Conservation (phyloP, 2,888 invertebrate species). For the Lottia gigantea region DNA sequence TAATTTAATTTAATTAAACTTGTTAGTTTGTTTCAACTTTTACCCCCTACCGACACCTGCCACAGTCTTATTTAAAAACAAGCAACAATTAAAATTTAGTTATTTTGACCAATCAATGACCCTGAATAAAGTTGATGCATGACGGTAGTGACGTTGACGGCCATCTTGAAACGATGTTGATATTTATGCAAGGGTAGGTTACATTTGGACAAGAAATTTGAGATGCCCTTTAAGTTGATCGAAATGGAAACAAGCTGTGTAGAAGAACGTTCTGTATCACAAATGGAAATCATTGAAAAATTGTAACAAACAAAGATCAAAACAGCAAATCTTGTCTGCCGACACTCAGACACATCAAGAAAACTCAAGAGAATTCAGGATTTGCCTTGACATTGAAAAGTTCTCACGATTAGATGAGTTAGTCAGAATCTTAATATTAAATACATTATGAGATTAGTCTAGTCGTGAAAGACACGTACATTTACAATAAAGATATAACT, state of each 20-base stretch:
- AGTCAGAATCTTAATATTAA: no score
- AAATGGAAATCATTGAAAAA: slow-evolving; percentile 1
- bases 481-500: no score
- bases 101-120: slow-evolving; percentile 7
- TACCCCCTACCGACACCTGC: slow-evolving; percentile 7
- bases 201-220: slow-evolving; percentile 1
- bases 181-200: neutral
- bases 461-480: no score
- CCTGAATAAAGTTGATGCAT: slow-evolving; percentile 6
- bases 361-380: no score
- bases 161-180: slow-evolving; percentile 11
- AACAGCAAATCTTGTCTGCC: neutral
- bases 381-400: no score
- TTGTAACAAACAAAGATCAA: neutral
- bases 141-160: slow-evolving; percentile 1
- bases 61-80: slow-evolving; percentile 1
- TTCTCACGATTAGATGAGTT: no score
- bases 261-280: neutral
- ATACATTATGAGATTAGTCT: no score
- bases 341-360: no score
- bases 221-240: neutral
- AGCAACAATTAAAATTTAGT: slow-evolving; percentile 6
- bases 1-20: neutral
- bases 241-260: neutral
- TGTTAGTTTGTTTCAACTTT: neutral